Conservation (phyloP, 1,140 invertebrate species). For the Armadillidium nasatum region DNA sequence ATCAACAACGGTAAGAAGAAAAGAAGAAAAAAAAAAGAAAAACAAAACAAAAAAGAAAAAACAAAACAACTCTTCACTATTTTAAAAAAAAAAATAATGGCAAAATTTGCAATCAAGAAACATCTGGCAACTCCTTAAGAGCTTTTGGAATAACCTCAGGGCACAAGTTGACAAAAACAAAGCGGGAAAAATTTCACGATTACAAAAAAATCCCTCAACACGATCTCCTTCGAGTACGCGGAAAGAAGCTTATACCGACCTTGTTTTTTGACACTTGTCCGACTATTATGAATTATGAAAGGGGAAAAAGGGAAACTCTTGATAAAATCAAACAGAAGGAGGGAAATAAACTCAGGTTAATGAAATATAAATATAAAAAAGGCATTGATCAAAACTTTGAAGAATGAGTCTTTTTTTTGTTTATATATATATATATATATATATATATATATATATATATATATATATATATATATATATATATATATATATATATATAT, state of each 20-base stretch:
- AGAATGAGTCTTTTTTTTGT: too few relatives aligned
- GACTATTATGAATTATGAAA: neutral
- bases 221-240: neutral
- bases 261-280: conserved; percentile 10
- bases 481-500: too few relatives aligned
- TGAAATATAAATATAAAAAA: neutral
- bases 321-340: neutral
- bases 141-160: neutral
- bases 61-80: too few relatives aligned
- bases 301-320: neutral
- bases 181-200: neutral
- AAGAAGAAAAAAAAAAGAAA: too few relatives aligned
- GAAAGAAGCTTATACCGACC: neutral
- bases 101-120: too few relatives aligned
- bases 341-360: neutral
- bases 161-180: conserved; percentile 3
- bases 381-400: too few relatives aligned
- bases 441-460: conserved; percentile 6
- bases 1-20: too few relatives aligned
- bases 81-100: too few relatives aligned
- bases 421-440: neutral
- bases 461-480: too few relatives aligned
- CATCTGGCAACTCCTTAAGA: neutral
- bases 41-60: too few relatives aligned
- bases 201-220: neutral